Evolutionary conservation across 2,113 vertebrate genomes (phyloP), one percentile per base, ranked within the genome.

Genomic region (Spilogale gracilis): DNA sequence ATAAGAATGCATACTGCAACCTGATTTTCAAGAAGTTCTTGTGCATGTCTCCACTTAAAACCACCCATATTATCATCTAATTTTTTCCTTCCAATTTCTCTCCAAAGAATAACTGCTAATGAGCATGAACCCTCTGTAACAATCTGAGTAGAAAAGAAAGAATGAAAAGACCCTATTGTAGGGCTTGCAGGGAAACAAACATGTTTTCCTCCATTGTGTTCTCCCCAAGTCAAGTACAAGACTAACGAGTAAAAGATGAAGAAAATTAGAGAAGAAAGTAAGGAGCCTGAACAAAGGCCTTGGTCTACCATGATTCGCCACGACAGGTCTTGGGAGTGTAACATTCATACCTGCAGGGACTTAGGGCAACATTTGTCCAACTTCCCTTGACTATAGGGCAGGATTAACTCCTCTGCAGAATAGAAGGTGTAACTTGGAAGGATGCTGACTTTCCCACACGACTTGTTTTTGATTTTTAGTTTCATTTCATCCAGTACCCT

Each of bases 11-110:
- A 97, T 93, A 98, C 97, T 97, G 54, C 98, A 99, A 99, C 97
- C 98, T 98, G 98, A 97, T 98, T 99, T 98, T 98, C 97, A 98
- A 97, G 95, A 98, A 98, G 97, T 97, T 98, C 98, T 98, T 97
- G 97, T 98, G 96, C 98, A 97, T 98, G 98, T 94, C 97, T 98
- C 96, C 96, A 98, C 97, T 98, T 98, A 98, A 98, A 98, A 98
- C 98, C 98, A 97, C 96, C 91, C 96, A 81, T 98, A 98, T 98
- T 98, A 98, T 98, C 98, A 97, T 98, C 97, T 98, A 98, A 95
- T 96, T 97, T 96, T 97, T 93, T 85, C 38, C 43, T 86, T 90
- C 91, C 96, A 94, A 98, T 98, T 98, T 98, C 61, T 96, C 96
- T 96, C 97, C 97, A 96, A 98, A 98, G 97, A 98, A 95, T 76